These are phyloP conservation scores for Ptilorrhoa leucosticta DNA, from an alignment of 2,113 vertebrate genomes.

Conservation along the genomic window DNA sequence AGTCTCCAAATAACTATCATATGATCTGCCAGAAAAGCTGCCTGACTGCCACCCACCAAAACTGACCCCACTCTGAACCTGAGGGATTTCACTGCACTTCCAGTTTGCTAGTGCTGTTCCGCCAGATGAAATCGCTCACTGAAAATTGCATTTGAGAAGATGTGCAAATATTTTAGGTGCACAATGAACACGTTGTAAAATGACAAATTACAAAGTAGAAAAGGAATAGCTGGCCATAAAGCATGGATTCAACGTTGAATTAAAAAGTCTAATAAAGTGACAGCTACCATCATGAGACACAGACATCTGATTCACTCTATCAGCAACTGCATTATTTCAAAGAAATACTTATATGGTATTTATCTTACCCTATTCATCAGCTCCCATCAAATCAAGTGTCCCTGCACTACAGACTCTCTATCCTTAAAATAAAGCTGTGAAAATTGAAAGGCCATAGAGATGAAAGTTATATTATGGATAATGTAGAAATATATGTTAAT, in stretches of 20 bases:
- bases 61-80: background rate
- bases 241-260: background rate
- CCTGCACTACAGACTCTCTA: background rate
- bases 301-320: constrained; percentile 4
- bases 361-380: constrained; percentile 17
- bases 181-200: background rate
- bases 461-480: background rate
- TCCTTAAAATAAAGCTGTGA: constrained; percentile 8
- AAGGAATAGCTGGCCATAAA: background rate
- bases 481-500: background rate
- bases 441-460: background rate
- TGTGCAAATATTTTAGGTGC: constrained; percentile 9
- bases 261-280: background rate
- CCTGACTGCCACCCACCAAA: background rate
- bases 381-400: background rate
- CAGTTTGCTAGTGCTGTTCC: background rate
- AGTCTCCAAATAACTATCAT: background rate
- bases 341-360: background rate
- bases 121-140: background rate
- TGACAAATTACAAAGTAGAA: background rate
- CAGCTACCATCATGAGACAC: background rate
- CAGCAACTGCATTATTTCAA: background rate
- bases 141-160: background rate
- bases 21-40: background rate
- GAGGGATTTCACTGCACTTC: background rate